Conservation (phyloP, 2,113 vertebrate genomes). For the Heterochromis multidens region DNA sequence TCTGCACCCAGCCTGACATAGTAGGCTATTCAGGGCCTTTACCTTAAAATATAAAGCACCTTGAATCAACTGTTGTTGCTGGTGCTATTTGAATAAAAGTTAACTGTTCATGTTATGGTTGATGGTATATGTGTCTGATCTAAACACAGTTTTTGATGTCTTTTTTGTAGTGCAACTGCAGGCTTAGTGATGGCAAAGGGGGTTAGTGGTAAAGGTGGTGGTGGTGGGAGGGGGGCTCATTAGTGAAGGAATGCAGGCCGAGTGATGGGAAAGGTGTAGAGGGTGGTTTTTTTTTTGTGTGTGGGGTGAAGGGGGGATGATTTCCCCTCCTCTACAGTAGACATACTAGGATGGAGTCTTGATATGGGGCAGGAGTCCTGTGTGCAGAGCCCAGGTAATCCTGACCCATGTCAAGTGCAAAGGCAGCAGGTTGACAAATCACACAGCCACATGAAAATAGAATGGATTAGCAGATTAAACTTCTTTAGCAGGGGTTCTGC, state of each 20-base stretch:
- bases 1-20: too few relatives aligned
- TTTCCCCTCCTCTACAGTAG: constrained; percentile 11
- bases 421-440: constrained; percentile 58
- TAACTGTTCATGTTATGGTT: neutral
- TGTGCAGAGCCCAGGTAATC: constrained; percentile 21
- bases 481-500: constrained; percentile 19
- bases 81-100: neutral
- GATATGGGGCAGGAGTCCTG: constrained; percentile 29
- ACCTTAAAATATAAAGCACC: neutral
- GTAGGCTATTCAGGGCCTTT: too few relatives aligned
- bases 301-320: neutral
- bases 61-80: too few relatives aligned
- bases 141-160: neutral
- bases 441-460: constrained; percentile 64
- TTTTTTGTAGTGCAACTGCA: neutral
- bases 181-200: constrained; percentile 17
- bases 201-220: neutral
- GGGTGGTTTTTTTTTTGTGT: neutral
- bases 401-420: constrained; percentile 59
- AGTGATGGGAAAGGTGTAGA: constrained; percentile 25
- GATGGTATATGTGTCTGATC: neutral
- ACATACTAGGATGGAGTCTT: constrained; percentile 26
- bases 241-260: constrained; percentile 69
- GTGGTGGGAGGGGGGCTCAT: constrained; percentile 45
- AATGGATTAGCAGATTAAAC: constrained; percentile 65